Base-by-base conservation (phyloP, 2,113 vertebrate species). In the Hippocampus comes region DNA sequence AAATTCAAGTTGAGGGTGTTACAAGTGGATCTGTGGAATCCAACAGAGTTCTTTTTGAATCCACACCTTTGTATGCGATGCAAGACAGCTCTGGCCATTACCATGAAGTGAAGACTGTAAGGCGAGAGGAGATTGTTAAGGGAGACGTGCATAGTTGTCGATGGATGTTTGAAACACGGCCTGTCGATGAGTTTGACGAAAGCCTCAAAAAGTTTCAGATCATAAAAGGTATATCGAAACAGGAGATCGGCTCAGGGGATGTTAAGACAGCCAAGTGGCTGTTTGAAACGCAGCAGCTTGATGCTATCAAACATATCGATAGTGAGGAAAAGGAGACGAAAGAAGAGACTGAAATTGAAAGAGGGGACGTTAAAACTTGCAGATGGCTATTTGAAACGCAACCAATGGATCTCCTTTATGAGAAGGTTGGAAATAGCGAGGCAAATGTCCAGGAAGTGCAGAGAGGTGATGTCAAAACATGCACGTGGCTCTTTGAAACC, bases 251-350 rank as follows among this genome's bases (percentile, higher is more conserved):
- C 78, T 91, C 95, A 2, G 96, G 96, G 34, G 95, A 96, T 70
- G 95, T 97, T 15, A 97, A 96, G 91, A 95, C 95, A 57, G 95
- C 95, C 21, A 96, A 95, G 82, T 97, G 96, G 96, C 82, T 97
- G 59, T 97, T 97, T 87, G 95, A 97, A 91, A 97, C 95, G 9
- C 95, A 97, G 74, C 88, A 94, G 27, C 93, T 97, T 46, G 95
- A 97, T 81, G 87, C 92, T 12, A 95, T 97, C 59, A 95, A 95
- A 85, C 87, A 82, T 76, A 92, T 93, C 59, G 92, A 74, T 55
- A 86, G 91, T 10, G 91, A 91, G 84, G 92, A 94, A 75, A 89
- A 61, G 63, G 85, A 82, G 73, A 83, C 77, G 25, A 88, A 92
- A 42, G 80, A 94, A 71, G 73, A 11, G 25, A 82, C 86, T 61